Conservation (phyloP, 2,888 invertebrate genomes). For the Mesoligia furuncula region DNA sequence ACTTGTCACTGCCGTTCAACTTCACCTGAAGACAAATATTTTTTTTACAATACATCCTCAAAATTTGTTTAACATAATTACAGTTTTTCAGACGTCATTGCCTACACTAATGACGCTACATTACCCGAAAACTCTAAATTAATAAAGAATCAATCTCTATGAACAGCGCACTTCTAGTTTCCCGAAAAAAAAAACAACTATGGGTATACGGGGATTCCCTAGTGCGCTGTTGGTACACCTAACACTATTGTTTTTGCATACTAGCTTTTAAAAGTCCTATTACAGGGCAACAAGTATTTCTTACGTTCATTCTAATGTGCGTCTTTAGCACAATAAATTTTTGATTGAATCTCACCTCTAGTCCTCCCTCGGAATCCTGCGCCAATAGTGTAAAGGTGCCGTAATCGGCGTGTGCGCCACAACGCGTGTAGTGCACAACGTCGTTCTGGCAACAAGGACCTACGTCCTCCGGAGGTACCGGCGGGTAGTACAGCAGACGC, state of each 20-base stretch:
- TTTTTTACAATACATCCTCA: not conserved
- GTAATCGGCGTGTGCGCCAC: slow-evolving; percentile 93
- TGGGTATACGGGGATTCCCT: not conserved
- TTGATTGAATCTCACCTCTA: slow-evolving; percentile 87
- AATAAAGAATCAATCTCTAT: slow-evolving; percentile 7
- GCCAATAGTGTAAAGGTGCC: slow-evolving; percentile 94
- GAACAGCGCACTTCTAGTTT: not conserved
- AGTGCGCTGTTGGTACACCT: not conserved
- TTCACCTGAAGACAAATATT: slow-evolving; percentile 87
- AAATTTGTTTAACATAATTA: not conserved
- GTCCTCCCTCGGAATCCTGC: slow-evolving; percentile 94
- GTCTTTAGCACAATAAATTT: not conserved
- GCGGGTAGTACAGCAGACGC: slow-evolving; percentile 93
- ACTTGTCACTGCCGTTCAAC: slow-evolving; percentile 92
- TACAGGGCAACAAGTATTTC: not conserved
- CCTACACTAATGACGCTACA: slow-evolving; percentile 8
- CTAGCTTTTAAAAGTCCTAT: not conserved
- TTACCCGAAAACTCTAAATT: slow-evolving; percentile 2
- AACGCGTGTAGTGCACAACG: slow-evolving; percentile 89
- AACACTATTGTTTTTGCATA: not conserved
- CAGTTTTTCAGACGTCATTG: not conserved
- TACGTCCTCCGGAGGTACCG: slow-evolving; percentile 91
- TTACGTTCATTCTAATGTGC: not conserved
- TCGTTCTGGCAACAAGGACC: slow-evolving; percentile 83
- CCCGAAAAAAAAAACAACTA: not conserved